Conservation (phyloP, 2,113 vertebrate species). For the Campylorhamphus procurvoides region DNA sequence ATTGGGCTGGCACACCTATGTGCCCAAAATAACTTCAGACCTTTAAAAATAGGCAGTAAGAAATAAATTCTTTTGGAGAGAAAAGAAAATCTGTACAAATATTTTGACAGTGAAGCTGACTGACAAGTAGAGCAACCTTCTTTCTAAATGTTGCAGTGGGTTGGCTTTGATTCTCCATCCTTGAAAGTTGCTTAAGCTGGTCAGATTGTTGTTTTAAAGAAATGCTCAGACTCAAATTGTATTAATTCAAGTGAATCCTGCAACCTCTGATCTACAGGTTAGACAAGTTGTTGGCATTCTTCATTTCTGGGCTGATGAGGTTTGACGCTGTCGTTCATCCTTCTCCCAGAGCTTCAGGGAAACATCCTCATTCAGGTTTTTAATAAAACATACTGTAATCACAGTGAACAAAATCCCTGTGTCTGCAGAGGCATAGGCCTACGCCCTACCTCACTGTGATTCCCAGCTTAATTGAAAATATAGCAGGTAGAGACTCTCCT, state of each 20-base stretch:
- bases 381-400: background rate
- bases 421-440: background rate
- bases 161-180: background rate
- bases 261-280: slow-evolving; percentile 37
- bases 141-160: background rate
- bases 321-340: background rate
- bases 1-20: background rate
- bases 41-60: slow-evolving; percentile 22
- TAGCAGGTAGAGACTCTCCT: background rate
- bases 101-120: slow-evolving; percentile 27
- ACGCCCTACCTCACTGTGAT: background rate
- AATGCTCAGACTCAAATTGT: background rate
- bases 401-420: background rate
- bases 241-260: background rate
- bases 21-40: background rate
- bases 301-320: background rate
- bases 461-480: background rate
- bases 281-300: slow-evolving; percentile 3
- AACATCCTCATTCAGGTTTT: background rate
- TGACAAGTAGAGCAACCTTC: slow-evolving; percentile 21
- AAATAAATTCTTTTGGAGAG: background rate
- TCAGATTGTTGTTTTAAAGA: background rate
- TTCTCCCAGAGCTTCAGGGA: background rate
- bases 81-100: slow-evolving; percentile 31
- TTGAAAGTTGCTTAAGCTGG: background rate